These are phyloP conservation scores for Myrmecobius fasciatus DNA, from an alignment of 2,113 vertebrate genomes.

Conservation along the genomic window DNA sequence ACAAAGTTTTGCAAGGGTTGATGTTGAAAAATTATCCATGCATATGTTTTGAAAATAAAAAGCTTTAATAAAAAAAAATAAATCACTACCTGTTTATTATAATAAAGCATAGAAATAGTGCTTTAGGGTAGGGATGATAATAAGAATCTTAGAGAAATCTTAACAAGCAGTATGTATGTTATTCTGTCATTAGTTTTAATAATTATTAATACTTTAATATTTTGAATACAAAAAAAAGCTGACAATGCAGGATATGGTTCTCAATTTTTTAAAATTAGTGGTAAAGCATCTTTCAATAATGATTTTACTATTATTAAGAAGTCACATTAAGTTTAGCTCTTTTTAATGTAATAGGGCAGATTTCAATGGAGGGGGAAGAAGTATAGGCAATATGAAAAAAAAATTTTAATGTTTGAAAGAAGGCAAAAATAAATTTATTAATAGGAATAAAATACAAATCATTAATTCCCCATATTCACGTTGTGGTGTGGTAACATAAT, in stretches of 20 bases:
- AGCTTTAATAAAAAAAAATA: no score
- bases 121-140: neutral
- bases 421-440: neutral
- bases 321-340: neutral
- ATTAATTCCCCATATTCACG: neutral
- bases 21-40: no score
- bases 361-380: neutral
- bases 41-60: no score
- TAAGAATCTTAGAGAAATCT: neutral
- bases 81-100: neutral
- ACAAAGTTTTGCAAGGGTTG: no score
- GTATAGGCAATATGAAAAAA: neutral
- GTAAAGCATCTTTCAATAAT: conserved; percentile 23
- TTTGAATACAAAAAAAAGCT: neutral
- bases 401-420: neutral
- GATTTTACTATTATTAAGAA: neutral
- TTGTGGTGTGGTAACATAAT: neutral
- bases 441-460: neutral
- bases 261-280: conserved; percentile 24
- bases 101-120: neutral
- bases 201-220: neutral
- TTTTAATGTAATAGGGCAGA: neutral
- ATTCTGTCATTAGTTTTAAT: neutral
- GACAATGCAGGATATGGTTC: neutral
- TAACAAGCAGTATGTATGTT: neutral